A percentile compares a stretch with the other conserved stretches of the same genome.
Evolutionary conservation across 2,113 vertebrate genomes (phyloP).

Genomic region (Panurus biarmicus): DNA sequence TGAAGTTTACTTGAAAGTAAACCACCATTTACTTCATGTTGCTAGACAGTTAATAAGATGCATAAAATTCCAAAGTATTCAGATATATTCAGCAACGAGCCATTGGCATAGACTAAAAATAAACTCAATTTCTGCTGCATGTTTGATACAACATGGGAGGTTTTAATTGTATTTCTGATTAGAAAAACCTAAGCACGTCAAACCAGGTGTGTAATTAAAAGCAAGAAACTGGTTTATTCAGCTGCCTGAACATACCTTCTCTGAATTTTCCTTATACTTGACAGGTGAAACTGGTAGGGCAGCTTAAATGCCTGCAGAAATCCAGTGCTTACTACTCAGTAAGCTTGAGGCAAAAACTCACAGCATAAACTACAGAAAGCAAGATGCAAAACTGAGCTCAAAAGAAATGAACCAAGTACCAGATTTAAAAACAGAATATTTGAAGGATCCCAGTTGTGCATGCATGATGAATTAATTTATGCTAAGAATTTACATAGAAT

Average conservation of each 20-base stretch:
- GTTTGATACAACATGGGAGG: neutral
- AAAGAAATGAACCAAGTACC: neutral
- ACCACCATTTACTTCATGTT: neutral
- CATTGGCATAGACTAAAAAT: neutral
- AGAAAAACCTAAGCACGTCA: neutral
- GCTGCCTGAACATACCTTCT: neutral
- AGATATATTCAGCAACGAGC: neutral
- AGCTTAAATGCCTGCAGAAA: neutral
- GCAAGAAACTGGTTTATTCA: neutral
- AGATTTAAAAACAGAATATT: neutral
- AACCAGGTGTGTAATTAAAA: neutral
- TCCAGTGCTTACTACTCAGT: neutral
- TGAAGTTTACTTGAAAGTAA: neutral
- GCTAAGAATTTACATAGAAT: neutral
- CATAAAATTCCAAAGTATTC: neutral
- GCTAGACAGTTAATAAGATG: neutral
- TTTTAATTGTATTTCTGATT: neutral
- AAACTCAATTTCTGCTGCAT: neutral
- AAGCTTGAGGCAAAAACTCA: neutral
- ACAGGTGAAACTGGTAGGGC: slow-evolving; percentile 28
- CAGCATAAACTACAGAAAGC: neutral
- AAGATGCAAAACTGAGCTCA: neutral
- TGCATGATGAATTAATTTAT: slow-evolving; percentile 11
- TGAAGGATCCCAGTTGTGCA: neutral
- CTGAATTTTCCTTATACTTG: neutral